phyloP scores from a whole-genome alignment of 2,113 vertebrate genomes.

The Narcine bancroftii region DNA sequence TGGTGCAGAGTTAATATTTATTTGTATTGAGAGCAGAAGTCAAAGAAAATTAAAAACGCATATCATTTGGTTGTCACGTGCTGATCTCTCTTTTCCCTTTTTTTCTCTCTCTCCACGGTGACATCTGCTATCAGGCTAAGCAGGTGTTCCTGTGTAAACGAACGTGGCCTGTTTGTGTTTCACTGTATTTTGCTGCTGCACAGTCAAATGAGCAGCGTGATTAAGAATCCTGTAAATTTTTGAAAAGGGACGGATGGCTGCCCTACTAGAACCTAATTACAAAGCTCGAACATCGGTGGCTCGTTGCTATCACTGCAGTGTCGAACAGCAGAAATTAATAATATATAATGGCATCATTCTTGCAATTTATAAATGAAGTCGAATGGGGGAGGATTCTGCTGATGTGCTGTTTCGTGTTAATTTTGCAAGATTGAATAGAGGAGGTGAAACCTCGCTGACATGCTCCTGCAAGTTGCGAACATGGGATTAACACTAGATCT shows the following conservation, averaged over 20 bases:
- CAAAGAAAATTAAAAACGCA: conserved; percentile 3
- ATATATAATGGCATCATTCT: conserved; percentile 96
- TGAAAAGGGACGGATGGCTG: conserved; percentile 99
- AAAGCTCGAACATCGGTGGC: conserved; percentile 88
- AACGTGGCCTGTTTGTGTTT: conserved; percentile 97
- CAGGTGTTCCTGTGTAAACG: conserved; percentile 98
- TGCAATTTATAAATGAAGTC: conserved; percentile 98
- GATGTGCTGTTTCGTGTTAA: conserved; percentile 72
- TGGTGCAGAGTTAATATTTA: background rate
- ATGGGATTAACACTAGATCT: conserved; percentile 46
- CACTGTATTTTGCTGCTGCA: conserved; percentile 80
- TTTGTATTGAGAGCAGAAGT: background rate
- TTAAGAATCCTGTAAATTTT: conserved; percentile 99
- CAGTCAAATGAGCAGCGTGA: conserved; percentile 97
- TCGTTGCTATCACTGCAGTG: conserved; percentile 70
- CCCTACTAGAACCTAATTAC: conserved; percentile 99
- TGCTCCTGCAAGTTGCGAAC: conserved; percentile 59
- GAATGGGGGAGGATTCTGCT: conserved; percentile 83
- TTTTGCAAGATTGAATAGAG: conserved; percentile 69
- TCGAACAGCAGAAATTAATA: conserved; percentile 97
- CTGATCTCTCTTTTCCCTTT: conserved; percentile 53
- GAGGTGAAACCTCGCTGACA: conserved; percentile 59
- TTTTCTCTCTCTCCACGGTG: conserved; percentile 84
- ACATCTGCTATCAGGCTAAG: conserved; percentile 99
- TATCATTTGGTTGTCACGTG: conserved; percentile 18